Percentiles rank a stretch among this genome's conserved stretches.
Conservation (phyloP, 2,113 vertebrate genomes). For the Galemys pyrenaicus region DNA sequence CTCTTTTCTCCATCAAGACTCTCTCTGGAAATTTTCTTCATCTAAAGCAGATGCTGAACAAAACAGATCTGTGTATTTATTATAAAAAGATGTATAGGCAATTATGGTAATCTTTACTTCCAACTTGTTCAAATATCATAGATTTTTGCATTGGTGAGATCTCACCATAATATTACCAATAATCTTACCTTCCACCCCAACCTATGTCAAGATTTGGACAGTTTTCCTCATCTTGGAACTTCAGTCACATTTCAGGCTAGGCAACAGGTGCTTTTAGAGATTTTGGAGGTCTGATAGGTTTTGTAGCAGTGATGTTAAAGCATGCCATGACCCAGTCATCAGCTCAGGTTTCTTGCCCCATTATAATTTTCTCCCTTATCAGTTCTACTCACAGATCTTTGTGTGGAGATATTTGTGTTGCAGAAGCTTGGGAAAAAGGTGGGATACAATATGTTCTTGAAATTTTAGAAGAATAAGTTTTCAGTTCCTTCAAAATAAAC, state of each 20-base stretch:
- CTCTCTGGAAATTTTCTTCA: not conserved
- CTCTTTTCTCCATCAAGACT: not conserved
- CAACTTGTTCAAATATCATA: not conserved
- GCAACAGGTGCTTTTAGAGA: conserved; percentile 93
- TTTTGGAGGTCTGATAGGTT: conserved; percentile 86
- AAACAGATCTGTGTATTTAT: not conserved
- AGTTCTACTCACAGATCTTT: not conserved
- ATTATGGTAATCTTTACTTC: not conserved
- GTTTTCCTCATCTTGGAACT: conserved; percentile 55
- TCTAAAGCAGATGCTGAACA: not conserved
- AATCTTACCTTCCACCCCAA: not conserved
- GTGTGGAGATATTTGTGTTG: not conserved
- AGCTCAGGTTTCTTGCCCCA: not conserved
- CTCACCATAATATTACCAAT: not conserved
- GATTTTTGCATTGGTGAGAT: not conserved
- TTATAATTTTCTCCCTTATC: not conserved
- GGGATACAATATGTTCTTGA: not conserved
- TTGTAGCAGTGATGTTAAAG: conserved; percentile 91
- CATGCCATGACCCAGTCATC: conserved; percentile 78
- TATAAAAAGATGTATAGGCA: not conserved
- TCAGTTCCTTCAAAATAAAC: conserved; percentile 23
- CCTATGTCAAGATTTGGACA: not conserved
- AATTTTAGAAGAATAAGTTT: not conserved
- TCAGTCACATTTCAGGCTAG: conserved; percentile 94
- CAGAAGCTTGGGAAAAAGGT: not conserved